These are phyloP conservation scores for Drosophila austrosaltans DNA, from an alignment of 2,888 invertebrate species.

Conservation along the genomic window DNA sequence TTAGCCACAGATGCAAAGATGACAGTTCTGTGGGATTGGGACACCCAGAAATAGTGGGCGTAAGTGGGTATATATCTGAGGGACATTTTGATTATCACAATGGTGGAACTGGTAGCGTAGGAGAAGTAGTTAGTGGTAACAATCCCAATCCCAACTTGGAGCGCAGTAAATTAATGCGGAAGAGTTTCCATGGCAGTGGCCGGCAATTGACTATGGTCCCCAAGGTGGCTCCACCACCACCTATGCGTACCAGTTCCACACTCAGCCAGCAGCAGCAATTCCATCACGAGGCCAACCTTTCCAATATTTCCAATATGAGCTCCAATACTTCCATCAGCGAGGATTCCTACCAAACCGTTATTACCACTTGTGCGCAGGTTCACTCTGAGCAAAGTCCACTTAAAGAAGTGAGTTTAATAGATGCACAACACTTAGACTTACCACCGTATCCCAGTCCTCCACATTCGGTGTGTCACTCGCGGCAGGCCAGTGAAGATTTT, in stretches of 20 bases:
- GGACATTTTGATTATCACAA: constrained; percentile 90
- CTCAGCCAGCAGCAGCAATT: constrained; percentile 87
- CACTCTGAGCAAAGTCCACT: constrained; percentile 91
- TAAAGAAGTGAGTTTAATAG: constrained; percentile 55
- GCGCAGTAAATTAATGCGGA: constrained; percentile 93
- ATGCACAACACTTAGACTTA: constrained; percentile 84
- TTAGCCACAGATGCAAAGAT: constrained; percentile 82
- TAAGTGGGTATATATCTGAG: constrained; percentile 93
- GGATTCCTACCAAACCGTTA: constrained; percentile 87
- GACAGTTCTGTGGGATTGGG: constrained; percentile 88
- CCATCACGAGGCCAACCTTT: constrained; percentile 83
- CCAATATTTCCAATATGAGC: constrained; percentile 83
- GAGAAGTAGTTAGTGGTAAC: neutral
- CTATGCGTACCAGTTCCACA: constrained; percentile 93
- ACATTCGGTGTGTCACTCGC: constrained; percentile 90
- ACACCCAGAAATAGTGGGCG: constrained; percentile 82
- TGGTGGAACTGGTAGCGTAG: neutral
- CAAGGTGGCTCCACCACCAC: constrained; percentile 93
- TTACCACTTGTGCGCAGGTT: constrained; percentile 91
- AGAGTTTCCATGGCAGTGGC: constrained; percentile 94
- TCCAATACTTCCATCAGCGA: constrained; percentile 83
- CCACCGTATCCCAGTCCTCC: constrained; percentile 93
- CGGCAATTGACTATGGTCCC: constrained; percentile 91
- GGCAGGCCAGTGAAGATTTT: constrained; percentile 94
- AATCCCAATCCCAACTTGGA: constrained; percentile 91